A percentile compares a stretch with the other conserved stretches of the same genome.
These are phyloP conservation scores for Ectropis crepuscularia DNA, from an alignment of 2,888 invertebrate genomes.

Conservation along the genomic window DNA sequence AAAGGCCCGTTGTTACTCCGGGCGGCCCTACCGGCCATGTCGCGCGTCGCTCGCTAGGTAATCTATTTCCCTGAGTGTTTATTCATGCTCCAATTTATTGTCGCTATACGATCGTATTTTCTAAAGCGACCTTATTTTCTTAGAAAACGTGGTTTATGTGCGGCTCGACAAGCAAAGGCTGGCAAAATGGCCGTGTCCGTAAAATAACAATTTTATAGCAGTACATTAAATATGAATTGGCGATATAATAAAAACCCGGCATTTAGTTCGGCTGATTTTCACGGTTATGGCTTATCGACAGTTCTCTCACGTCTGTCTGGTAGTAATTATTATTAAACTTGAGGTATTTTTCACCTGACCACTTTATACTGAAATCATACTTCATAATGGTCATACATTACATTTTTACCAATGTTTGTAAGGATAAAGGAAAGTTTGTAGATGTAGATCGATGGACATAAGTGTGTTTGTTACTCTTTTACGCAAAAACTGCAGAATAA, in stretches of 20 bases:
- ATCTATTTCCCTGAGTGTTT: constrained; percentile 63
- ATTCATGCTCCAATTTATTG: constrained; percentile 68
- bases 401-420: too few relatives aligned
- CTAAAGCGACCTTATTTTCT: constrained; percentile 63
- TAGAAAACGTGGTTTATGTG: constrained; percentile 59
- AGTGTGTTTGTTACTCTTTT: too few relatives aligned
- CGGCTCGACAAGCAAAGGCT: constrained; percentile 54
- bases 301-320: too few relatives aligned
- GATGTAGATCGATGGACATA: too few relatives aligned
- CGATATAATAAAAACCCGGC: constrained; percentile 20
- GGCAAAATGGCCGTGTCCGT: constrained; percentile 49
- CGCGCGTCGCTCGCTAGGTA: constrained; percentile 45
- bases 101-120: constrained; percentile 64
- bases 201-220: constrained; percentile 51
- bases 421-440: too few relatives aligned
- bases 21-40: constrained; percentile 17
- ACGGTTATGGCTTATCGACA: background rate
- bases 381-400: too few relatives aligned
- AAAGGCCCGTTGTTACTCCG: background rate
- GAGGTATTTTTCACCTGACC: too few relatives aligned
- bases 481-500: too few relatives aligned
- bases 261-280: constrained; percentile 16
- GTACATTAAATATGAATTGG: constrained; percentile 25
- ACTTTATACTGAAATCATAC: too few relatives aligned
- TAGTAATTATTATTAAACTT: too few relatives aligned